Evolutionary conservation across 2,888 invertebrate genomes (phyloP).

Genomic region (Nineta flava): DNA sequence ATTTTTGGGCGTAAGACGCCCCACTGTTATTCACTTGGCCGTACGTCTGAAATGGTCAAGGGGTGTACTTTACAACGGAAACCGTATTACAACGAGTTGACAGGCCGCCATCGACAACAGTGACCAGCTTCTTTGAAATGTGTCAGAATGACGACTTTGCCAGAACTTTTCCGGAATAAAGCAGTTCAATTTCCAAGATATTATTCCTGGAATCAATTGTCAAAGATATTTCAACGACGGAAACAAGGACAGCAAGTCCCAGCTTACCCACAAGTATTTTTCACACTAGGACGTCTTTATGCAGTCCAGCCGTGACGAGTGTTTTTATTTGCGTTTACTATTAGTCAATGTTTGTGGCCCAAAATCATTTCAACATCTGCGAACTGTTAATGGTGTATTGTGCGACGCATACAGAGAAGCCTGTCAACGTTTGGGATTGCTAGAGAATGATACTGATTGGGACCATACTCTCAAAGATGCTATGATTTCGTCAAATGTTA

Average conservation of each 20-base stretch:
- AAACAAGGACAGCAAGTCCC: slow-evolving; percentile 18
- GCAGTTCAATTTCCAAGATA: too few species aligned
- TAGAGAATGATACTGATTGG: slow-evolving; percentile 15
- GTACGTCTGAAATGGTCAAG: slow-evolving; percentile 3
- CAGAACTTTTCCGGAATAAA: too few species aligned
- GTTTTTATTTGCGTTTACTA: slow-evolving; percentile 21
- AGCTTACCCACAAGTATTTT: slow-evolving; percentile 17
- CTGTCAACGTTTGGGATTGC: slow-evolving; percentile 18
- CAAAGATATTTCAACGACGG: slow-evolving; percentile 17
- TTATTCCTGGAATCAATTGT: slow-evolving; percentile 18
- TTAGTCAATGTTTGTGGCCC: slow-evolving; percentile 20
- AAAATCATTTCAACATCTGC: slow-evolving; percentile 14
- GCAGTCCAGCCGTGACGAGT: slow-evolving; percentile 20
- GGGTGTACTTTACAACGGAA: slow-evolving; percentile 5
- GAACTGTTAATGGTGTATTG: slow-evolving; percentile 19
- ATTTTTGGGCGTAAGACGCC: slow-evolving; percentile 17
- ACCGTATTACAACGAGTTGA: slow-evolving; percentile 8
- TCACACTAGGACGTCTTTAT: slow-evolving; percentile 20
- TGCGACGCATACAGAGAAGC: slow-evolving; percentile 17
- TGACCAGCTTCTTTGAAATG: slow-evolving; percentile 13
- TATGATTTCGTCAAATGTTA: slow-evolving; percentile 6
- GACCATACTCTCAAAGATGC: slow-evolving; percentile 11
- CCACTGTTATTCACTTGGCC: slow-evolving; percentile 16
- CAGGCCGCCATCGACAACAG: slow-evolving; percentile 10
- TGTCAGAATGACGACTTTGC: too few species aligned